Conservation (phyloP, 2,888 invertebrate genomes). For the Nasonovia ribisnigri region DNA sequence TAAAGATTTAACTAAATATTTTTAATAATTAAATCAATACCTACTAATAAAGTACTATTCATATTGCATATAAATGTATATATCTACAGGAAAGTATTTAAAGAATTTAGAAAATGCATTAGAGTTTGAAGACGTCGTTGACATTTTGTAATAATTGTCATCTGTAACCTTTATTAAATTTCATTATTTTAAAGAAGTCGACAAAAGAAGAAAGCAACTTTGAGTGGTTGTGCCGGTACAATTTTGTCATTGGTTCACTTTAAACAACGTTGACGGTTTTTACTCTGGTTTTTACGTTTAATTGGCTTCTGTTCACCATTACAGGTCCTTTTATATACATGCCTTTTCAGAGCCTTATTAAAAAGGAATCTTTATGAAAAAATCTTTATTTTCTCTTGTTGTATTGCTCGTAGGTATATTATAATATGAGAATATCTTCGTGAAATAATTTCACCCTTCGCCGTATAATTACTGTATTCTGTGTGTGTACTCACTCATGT, state of each 20-base stretch:
- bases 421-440: background rate
- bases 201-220: slow-evolving; percentile 1
- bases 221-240: background rate
- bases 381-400: slow-evolving; percentile 10
- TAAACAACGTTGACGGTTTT: background rate
- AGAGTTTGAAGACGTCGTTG: background rate
- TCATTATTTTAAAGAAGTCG: slow-evolving; percentile 17
- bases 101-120: slow-evolving; percentile 15
- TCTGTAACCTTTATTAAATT: slow-evolving; percentile 3
- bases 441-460: background rate
- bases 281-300: background rate
- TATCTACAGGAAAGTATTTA: background rate
- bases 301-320: background rate
- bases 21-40: background rate
- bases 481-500: background rate
- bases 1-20: background rate
- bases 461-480: background rate
- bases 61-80: background rate
- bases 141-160: slow-evolving; percentile 2
- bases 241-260: background rate
- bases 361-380: background rate
- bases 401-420: background rate
- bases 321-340: background rate
- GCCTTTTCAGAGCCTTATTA: background rate
- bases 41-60: background rate